Evolutionary conservation across 2,113 vertebrate genomes (phyloP).

Genomic region (Labeo rohita): DNA sequence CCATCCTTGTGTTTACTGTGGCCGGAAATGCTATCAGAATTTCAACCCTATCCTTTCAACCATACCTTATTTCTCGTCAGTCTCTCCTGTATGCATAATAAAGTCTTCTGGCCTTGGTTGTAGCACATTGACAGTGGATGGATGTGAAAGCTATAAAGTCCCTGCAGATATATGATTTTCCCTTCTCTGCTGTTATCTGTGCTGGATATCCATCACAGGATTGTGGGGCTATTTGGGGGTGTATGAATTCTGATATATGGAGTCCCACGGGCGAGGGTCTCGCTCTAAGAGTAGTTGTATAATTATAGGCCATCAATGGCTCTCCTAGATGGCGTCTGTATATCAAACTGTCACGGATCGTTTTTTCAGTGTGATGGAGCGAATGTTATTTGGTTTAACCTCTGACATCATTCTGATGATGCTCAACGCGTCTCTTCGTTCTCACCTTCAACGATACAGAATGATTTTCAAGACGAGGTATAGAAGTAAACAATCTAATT

Average conservation of each 20-base stretch:
- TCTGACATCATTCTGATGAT: conserved; percentile 8
- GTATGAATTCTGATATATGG: conserved; percentile 39
- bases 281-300: conserved; percentile 38
- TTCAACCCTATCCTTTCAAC: conserved; percentile 1
- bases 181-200: conserved; percentile 3
- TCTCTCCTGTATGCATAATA: conserved; percentile 38
- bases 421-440: neutral
- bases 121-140: conserved; percentile 34
- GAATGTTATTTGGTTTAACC: conserved; percentile 25
- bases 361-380: conserved; percentile 34
- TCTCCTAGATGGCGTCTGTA: conserved; percentile 27
- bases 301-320: conserved; percentile 45
- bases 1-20: conserved; percentile 6
- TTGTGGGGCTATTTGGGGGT: conserved; percentile 13
- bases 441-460: conserved; percentile 19
- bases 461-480: conserved; percentile 10
- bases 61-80: neutral
- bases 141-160: conserved; percentile 36
- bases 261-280: conserved; percentile 1
- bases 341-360: conserved; percentile 41
- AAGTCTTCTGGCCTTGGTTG: conserved; percentile 47
- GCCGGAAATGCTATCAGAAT: neutral
- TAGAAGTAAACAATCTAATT: conserved; percentile 36
- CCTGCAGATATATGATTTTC: conserved; percentile 8
- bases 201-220: conserved; percentile 29